Evolutionary conservation across 2,888 invertebrate genomes (phyloP), one percentile per base, ranked within the genome.

Genomic region (Polydrusus tereticollis): DNA sequence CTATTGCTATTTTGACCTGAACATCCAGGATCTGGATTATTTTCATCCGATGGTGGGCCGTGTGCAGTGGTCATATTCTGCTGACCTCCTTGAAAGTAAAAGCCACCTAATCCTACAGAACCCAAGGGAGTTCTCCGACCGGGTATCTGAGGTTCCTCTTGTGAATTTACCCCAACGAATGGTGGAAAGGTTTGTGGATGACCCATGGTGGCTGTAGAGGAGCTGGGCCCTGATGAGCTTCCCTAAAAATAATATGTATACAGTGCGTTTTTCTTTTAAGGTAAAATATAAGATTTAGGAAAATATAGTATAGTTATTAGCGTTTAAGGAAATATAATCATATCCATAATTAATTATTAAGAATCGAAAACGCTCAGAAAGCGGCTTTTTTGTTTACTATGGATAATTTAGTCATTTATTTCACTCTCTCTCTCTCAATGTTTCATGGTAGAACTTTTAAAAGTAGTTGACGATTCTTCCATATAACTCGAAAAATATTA

Each of bases 41-140:
- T 95, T 84, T 94, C 95, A 82, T 95, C 94, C 4, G 92, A 91
- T 23, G 86, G 86, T 41, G 85, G 85, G 58, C 84, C 85, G 64
- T 83, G 83, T n/a, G 77, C 69, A 50, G 79, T 81, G 1, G 85
- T 85, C 7, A 85, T 83, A 63, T 86, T 85, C 71, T 85, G 86
- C 52, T 85, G 83, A 83, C 88, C 87, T 62, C 89, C 88, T 83
- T 93, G 94, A 84, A 94, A 94, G 86, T 94, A 95, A 86, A 94
- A 95, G n/a, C 94, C 94, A 21, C 95, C 94, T 26, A 95, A 87
- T 14, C 94, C 94, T 21, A 95, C 94, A 5, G 94, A 92, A 10
- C 95, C 94, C 65, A 95, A 86, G 23, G 95, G 95, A 36, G 95
- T 95, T 80, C 95, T 87, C 77, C 93, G 82, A 2, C 89, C 90